phyloP scores from a whole-genome alignment of 2,888 invertebrate genomes.

The Drosophila melanocephala region DNA sequence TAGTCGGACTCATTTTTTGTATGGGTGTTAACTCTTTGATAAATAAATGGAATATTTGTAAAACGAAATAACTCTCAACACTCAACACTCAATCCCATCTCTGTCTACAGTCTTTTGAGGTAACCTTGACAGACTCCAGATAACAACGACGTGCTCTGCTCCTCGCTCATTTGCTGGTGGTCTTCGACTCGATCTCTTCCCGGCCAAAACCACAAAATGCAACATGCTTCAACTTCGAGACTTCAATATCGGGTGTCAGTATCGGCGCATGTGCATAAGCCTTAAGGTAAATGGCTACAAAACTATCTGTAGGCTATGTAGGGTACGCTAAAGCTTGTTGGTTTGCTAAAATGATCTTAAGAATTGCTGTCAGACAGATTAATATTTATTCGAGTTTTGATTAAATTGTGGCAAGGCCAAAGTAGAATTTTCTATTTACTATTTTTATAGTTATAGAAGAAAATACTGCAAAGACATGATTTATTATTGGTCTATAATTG shows the following conservation, averaged over 20 bases:
- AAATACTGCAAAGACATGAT: neutral
- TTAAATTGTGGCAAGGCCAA: neutral
- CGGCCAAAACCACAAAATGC: slow-evolving; percentile 36
- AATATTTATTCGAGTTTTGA: neutral
- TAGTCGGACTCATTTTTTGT: slow-evolving; percentile 59
- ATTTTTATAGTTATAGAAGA: too few relatives aligned
- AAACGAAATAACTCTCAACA: neutral
- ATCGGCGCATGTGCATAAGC: slow-evolving; percentile 14
- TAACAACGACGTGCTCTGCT: neutral
- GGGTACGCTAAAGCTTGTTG: neutral
- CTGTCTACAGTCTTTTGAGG: neutral
- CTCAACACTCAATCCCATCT: neutral
- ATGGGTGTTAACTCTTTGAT: slow-evolving; percentile 67
- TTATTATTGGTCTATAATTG: neutral
- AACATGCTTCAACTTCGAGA: slow-evolving; percentile 8
- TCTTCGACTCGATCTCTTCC: slow-evolving; percentile 7
- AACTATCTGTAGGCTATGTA: slow-evolving; percentile 2
- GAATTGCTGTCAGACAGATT: neutral
- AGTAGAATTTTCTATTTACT: too few relatives aligned
- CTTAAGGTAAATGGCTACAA: neutral
- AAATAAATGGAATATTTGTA: slow-evolving; percentile 73
- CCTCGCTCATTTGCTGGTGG: slow-evolving; percentile 29
- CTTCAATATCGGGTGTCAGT: slow-evolving; percentile 25
- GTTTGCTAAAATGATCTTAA: neutral
- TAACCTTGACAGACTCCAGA: slow-evolving; percentile 11